phyloP scores from a whole-genome alignment of 2,797 vertebrate genomes.

The Hydrolagus colliei region DNA sequence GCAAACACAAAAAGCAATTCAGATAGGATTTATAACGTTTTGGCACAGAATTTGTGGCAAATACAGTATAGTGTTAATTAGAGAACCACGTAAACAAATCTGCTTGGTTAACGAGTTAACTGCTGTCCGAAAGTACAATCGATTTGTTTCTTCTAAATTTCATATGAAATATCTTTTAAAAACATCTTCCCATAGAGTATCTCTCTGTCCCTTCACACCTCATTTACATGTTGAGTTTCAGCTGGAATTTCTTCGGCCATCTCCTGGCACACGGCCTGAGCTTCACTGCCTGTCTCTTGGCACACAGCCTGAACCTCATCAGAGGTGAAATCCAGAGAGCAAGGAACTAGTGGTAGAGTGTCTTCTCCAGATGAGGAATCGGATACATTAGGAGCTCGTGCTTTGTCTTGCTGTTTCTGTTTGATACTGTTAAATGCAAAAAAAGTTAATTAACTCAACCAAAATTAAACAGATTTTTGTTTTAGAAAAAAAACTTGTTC shows the following conservation, averaged over 20 bases:
- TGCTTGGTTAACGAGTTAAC: too few relatives aligned
- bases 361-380: slow-evolving; percentile 39
- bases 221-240: not conserved
- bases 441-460: not conserved
- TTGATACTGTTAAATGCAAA: not conserved
- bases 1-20: too few relatives aligned
- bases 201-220: not conserved
- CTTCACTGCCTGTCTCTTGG: slow-evolving; percentile 37
- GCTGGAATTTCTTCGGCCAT: not conserved
- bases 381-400: not conserved
- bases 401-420: not conserved
- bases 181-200: too few relatives aligned
- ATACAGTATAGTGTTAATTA: too few relatives aligned
- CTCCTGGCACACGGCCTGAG: not conserved
- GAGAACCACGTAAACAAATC: too few relatives aligned
- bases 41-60: too few relatives aligned
- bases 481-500: too few relatives aligned
- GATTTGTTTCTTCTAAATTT: too few relatives aligned
- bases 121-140: too few relatives aligned
- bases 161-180: too few relatives aligned
- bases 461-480: too few relatives aligned
- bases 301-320: slow-evolving; percentile 41
- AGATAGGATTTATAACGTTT: too few relatives aligned
- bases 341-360: slow-evolving; percentile 39
- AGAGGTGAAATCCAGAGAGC: slow-evolving; percentile 56